Conservation (phyloP, 2,797 vertebrate genomes). For the Euthynnus affinis region DNA sequence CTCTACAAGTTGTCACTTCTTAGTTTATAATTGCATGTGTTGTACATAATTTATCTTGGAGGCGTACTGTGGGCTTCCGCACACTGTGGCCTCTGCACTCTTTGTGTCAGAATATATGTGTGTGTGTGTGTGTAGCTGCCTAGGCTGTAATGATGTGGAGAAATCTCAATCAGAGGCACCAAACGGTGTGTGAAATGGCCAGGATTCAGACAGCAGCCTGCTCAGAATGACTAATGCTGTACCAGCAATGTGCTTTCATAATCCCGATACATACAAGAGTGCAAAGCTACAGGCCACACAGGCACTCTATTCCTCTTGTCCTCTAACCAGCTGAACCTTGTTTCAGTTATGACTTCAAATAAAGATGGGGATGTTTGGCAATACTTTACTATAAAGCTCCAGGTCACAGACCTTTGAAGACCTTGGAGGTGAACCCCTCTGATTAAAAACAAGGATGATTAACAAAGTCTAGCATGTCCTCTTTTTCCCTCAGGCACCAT, state of each 20-base stretch:
- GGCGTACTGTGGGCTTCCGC: slow-evolving; percentile 18
- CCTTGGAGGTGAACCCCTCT: slow-evolving; percentile 2
- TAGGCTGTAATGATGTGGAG: slow-evolving; percentile 53
- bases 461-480: slow-evolving; percentile 3
- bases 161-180: slow-evolving; percentile 68
- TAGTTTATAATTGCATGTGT: slow-evolving; percentile 18
- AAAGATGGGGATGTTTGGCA: background rate
- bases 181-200: slow-evolving; percentile 73
- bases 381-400: slow-evolving; percentile 34
- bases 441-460: background rate
- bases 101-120: background rate
- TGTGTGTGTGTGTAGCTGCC: background rate
- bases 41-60: slow-evolving; percentile 11
- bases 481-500: slow-evolving; percentile 8
- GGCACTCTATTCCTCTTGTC: slow-evolving; percentile 22
- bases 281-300: slow-evolving; percentile 38
- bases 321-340: slow-evolving; percentile 28
- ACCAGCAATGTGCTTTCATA: slow-evolving; percentile 51
- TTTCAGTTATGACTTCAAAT: slow-evolving; percentile 33
- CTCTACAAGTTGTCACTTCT: slow-evolving; percentile 15
- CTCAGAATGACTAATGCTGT: slow-evolving; percentile 64
- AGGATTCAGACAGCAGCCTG: slow-evolving; percentile 61
- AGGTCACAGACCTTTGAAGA: slow-evolving; percentile 27
- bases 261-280: slow-evolving; percentile 32
- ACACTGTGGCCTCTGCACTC: background rate